Conservation (phyloP, 2,113 vertebrate species). For the Psittacara wagleri region DNA sequence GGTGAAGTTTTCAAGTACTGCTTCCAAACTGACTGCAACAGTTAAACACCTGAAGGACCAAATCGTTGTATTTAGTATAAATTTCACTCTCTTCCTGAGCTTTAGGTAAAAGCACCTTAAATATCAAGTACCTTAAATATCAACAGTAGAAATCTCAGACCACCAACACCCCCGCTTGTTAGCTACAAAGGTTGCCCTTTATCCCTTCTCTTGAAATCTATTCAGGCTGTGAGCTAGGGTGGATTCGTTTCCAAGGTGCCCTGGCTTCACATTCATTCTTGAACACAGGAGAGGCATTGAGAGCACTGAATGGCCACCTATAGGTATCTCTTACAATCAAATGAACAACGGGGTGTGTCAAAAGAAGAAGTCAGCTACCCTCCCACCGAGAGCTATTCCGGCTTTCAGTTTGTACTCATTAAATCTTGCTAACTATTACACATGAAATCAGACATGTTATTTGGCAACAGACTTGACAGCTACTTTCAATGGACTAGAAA, state of each 20-base stretch:
- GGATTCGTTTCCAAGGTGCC: background rate
- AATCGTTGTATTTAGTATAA: background rate
- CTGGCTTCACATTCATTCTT: background rate
- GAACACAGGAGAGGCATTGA: background rate
- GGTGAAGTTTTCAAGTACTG: background rate
- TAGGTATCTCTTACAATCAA: background rate
- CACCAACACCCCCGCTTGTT: background rate
- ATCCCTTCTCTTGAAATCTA: background rate
- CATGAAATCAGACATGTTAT: conserved; percentile 8
- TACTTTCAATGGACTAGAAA: background rate
- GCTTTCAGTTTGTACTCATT: conserved; percentile 33
- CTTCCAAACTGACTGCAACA: background rate
- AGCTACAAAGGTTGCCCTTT: background rate
- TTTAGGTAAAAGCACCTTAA: background rate
- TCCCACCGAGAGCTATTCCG: background rate
- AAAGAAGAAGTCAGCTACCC: background rate
- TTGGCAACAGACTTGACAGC: conserved; percentile 12
- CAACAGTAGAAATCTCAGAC: background rate
- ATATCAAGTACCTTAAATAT: background rate
- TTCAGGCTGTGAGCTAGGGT: background rate
- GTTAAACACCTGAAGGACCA: background rate
- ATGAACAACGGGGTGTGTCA: background rate
- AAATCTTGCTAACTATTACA: conserved; percentile 40
- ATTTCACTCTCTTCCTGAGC: background rate
- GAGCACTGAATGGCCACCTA: background rate